These are phyloP conservation scores for Meiosimyza decipiens DNA, from an alignment of 2,888 invertebrate species.

Conservation along the genomic window DNA sequence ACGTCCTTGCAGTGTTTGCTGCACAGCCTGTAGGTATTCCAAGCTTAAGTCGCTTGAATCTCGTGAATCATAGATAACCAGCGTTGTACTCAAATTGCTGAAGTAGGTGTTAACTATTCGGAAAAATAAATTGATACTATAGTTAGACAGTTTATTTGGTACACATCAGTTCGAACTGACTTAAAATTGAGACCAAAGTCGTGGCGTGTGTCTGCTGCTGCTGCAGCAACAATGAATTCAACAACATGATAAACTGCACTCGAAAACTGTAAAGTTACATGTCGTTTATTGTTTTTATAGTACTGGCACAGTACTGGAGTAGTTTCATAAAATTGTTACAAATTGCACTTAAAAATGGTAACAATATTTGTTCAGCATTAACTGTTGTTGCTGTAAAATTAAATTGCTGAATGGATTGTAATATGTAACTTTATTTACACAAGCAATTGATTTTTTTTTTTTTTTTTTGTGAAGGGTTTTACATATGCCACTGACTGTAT, in stretches of 20 bases:
- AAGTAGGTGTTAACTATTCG: slow-evolving; percentile 57
- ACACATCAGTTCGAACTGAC: slow-evolving; percentile 40
- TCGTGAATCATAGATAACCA: slow-evolving; percentile 56
- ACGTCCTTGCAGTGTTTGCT: slow-evolving; percentile 49
- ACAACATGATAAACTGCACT: slow-evolving; percentile 20
- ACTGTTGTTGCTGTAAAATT: too few relatives aligned
- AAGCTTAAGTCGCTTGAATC: slow-evolving; percentile 43
- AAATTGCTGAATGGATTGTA: background rate
- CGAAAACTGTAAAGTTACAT: background rate
- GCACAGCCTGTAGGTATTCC: slow-evolving; percentile 56
- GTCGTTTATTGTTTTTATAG: slow-evolving; percentile 18
- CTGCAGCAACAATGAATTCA: slow-evolving; percentile 41
- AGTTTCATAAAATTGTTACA: background rate
- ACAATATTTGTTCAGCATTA: slow-evolving; percentile 21
- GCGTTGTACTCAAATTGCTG: slow-evolving; percentile 53
- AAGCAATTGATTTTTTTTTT: background rate
- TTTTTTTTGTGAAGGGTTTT: too few relatives aligned
- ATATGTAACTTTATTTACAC: background rate
- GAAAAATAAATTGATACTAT: background rate
- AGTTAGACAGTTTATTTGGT: background rate
- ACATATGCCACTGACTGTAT: too few relatives aligned
- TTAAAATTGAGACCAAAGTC: slow-evolving; percentile 50
- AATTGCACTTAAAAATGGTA: slow-evolving; percentile 16
- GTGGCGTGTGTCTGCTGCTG: slow-evolving; percentile 46
- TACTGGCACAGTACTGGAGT: too few relatives aligned